phyloP scores from a whole-genome alignment of 2,888 invertebrate genomes.

The Aphodius granarius region DNA sequence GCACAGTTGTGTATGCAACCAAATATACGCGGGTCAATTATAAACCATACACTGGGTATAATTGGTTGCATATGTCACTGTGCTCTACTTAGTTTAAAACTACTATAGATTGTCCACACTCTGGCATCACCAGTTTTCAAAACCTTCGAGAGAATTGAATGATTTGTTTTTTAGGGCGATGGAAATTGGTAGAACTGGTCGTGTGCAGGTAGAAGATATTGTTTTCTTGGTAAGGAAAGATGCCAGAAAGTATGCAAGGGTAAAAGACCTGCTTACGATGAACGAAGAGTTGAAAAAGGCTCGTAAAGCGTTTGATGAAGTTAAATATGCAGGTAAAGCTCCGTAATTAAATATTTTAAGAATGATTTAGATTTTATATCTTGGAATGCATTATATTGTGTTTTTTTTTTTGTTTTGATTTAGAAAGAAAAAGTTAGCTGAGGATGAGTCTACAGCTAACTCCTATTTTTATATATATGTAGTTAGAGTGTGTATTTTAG shows the following conservation, averaged over 20 bases:
- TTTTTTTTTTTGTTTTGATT: not conserved
- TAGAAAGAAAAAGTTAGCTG: not conserved
- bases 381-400: not conserved
- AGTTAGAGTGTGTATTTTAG: not conserved
- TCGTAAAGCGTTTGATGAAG: conserved; percentile 98
- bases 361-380: conserved; percentile 25
- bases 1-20: no score
- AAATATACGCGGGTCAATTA: no score
- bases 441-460: not conserved
- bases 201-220: conserved; percentile 98
- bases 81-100: no score
- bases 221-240: conserved; percentile 96
- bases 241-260: conserved; percentile 93
- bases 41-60: no score
- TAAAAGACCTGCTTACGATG: conserved; percentile 96
- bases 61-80: no score
- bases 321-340: conserved; percentile 86
- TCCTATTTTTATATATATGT: conserved; percentile 1
- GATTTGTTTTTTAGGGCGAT: conserved; percentile 85
- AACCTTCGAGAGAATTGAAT: no score
- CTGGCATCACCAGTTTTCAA: no score
- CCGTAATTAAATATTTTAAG: conserved; percentile 29
- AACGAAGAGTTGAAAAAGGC: conserved; percentile 99
- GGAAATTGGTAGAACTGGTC: conserved; percentile 95
- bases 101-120: not conserved